Evolutionary conservation across 2,888 invertebrate species (phyloP).

Genomic region (Drosophila rubida): DNA sequence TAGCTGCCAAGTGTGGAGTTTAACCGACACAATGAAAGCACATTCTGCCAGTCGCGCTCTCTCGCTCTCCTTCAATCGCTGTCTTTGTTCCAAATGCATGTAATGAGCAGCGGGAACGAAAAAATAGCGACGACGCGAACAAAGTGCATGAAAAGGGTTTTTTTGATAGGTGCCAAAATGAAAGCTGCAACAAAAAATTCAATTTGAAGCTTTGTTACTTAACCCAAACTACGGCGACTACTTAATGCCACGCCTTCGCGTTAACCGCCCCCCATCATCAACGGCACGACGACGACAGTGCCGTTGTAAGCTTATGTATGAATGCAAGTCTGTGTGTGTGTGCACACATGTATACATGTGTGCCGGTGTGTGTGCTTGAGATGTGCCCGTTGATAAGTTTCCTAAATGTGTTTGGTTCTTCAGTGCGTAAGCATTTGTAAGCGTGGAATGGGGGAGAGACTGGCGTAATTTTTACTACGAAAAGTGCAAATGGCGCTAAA

Average conservation of each 20-base stretch:
- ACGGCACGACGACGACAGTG: slow-evolving; percentile 26
- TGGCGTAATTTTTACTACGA: slow-evolving; percentile 77
- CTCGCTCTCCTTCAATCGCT: not conserved
- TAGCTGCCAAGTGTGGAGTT: slow-evolving; percentile 54
- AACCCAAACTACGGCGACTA: slow-evolving; percentile 77
- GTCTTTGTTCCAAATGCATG: slow-evolving; percentile 16
- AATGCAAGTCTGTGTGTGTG: no score
- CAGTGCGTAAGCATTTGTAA: slow-evolving; percentile 32
- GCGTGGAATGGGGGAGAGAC: slow-evolving; percentile 4
- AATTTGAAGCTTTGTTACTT: slow-evolving; percentile 80
- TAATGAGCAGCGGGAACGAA: slow-evolving; percentile 61
- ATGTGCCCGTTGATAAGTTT: slow-evolving; percentile 70
- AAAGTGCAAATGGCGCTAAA: slow-evolving; percentile 80
- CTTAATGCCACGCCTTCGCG: slow-evolving; percentile 66
- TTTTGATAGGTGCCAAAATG: slow-evolving; percentile 78
- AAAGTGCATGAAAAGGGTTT: slow-evolving; percentile 46
- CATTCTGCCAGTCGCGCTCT: not conserved
- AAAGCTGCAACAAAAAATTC: slow-evolving; percentile 75
- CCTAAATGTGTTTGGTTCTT: slow-evolving; percentile 29
- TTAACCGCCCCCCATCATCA: slow-evolving; percentile 44
- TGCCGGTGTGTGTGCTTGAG: slow-evolving; percentile 39
- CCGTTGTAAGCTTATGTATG: not conserved
- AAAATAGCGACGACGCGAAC: slow-evolving; percentile 32
- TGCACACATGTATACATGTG: slow-evolving; percentile 9
- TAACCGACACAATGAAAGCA: slow-evolving; percentile 65